Base-by-base conservation (phyloP, 2,113 vertebrate genomes). In the Hippoglossus stenolepis region DNA sequence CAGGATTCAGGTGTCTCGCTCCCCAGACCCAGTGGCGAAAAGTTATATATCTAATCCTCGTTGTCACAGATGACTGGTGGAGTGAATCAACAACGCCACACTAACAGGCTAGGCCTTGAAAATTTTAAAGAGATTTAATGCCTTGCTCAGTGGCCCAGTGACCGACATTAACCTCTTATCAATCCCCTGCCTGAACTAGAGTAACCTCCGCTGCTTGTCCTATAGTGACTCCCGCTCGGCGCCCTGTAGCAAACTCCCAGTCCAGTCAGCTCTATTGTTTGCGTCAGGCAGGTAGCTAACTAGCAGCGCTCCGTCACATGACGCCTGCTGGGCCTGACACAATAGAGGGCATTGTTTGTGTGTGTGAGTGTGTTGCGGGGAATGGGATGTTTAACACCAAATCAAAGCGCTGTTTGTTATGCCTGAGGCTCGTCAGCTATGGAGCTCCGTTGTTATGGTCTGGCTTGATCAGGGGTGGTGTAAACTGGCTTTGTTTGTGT, bases 331-430 rank as follows among this genome's bases (percentile, higher is more conserved):
- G 80, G 90, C 84, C 79, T 86, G 87, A 90, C 87, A 93, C 92
- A 93, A 92, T 92, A 65, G 89, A 79, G 65, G 24, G 4, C 73
- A 58, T 73, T 92, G 89, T 90, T 85, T 90, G 80, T 76, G 78
- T 80, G 79, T 74, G 76, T 74, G 76, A 4, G 61, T 54, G 60
- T 23, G 83, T 85, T 67, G 70, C 61, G 80, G 83, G 80, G 87
- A 87, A 87, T 85, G 86, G 93, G 85, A 88, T 92, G 91, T 93
- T 91, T 88, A 89, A 92, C 92, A 84, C 90, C 89, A 89, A 90
- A 91, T 92, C 92, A 93, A 92, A 93, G 90, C 84, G 3, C 47
- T 85, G 90, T 91, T 93, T 93, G 90, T 93, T 89, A 75, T 91
- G 85, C 88, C 87, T 69, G 77, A 86, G 92, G 84, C 83, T 68